Percentiles rank a stretch among this genome's conserved stretches.
Conservation (phyloP, 2,797 vertebrate genomes). For the Brachymystax lenok region DNA sequence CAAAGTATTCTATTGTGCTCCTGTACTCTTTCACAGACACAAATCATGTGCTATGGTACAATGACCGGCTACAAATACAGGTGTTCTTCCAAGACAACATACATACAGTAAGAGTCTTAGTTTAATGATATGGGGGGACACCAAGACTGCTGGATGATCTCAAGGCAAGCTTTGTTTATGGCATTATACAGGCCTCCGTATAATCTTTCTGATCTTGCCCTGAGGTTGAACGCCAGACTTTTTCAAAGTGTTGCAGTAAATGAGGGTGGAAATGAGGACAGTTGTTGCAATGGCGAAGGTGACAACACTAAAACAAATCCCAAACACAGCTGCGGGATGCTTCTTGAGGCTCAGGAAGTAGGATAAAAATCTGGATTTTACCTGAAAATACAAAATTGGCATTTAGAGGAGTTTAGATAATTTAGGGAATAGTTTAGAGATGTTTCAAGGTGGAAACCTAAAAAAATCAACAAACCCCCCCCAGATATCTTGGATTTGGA, state of each 20-base stretch:
- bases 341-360: slow-evolving; percentile 90
- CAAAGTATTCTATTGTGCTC: slow-evolving; percentile 68
- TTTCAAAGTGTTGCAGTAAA: slow-evolving; percentile 91
- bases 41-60: slow-evolving; percentile 43
- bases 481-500: slow-evolving; percentile 1
- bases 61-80: slow-evolving; percentile 57
- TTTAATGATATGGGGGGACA: slow-evolving; percentile 34
- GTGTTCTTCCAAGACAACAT: slow-evolving; percentile 49
- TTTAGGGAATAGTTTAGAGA: neutral
- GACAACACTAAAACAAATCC: slow-evolving; percentile 85
- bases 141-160: slow-evolving; percentile 50
- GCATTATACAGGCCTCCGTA: slow-evolving; percentile 70
- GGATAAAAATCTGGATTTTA: slow-evolving; percentile 89
- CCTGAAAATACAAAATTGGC: slow-evolving; percentile 81
- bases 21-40: slow-evolving; percentile 93
- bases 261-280: slow-evolving; percentile 86
- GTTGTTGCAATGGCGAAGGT: slow-evolving; percentile 83
- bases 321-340: slow-evolving; percentile 84
- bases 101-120: slow-evolving; percentile 17
- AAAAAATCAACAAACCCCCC: neutral
- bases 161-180: slow-evolving; percentile 65
- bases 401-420: slow-evolving; percentile 44
- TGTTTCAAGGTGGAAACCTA: neutral
- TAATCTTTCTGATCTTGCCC: slow-evolving; percentile 93
- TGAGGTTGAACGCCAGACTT: slow-evolving; percentile 84